Base-by-base conservation (phyloP, 1,140 invertebrate genomes). In the Teleopsis dalmanni region DNA sequence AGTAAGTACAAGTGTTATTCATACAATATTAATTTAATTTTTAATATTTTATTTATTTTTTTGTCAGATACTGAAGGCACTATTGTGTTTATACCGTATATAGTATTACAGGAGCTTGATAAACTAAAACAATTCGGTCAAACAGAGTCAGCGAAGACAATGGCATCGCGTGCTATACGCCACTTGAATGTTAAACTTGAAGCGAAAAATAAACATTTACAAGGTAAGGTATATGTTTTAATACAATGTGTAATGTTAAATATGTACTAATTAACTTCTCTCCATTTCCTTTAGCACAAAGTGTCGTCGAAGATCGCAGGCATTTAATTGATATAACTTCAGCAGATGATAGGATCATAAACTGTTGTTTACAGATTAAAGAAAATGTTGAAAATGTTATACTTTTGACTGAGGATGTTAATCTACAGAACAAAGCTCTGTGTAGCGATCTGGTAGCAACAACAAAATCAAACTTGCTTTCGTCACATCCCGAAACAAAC, bases 321-420 rank as follows among this genome's bases (percentile, higher is more conserved):
- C 55, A 59, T 43, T 23, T 64, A 4, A 63, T 70, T 7, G 48
- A 60, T 8, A 51, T 70, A 6, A 55, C 55, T 23, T 57, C 43
- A n/a, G 50, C 57, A 10, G 66, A 70, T 31, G 66, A 69, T 43
- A 60, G 64, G 45, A 65, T 70, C 18, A 37, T 70, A 0, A 67
- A 70, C 43, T 65, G 66, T 47, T 70, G 63, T 29, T 40, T 69
- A n/a, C 66, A 70, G 51, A 34, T 63, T 6, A 52, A 59, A 37
- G n/a, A 48, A 0, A 47, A 63, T 19, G 59, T 66, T 36, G 44
- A 53, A 1, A 42, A 60, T 37, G 36, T 64, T 23, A 57, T 63
- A 29, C 52, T 70, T 7, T 45, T 70, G 2, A 65, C 62, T 34
- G 64, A 70, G 38, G 66, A 70, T 36, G 44, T 33, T 13, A 69